Evolutionary conservation across 2,113 vertebrate genomes (phyloP).

Genomic region (Gymnorhina tibicen): DNA sequence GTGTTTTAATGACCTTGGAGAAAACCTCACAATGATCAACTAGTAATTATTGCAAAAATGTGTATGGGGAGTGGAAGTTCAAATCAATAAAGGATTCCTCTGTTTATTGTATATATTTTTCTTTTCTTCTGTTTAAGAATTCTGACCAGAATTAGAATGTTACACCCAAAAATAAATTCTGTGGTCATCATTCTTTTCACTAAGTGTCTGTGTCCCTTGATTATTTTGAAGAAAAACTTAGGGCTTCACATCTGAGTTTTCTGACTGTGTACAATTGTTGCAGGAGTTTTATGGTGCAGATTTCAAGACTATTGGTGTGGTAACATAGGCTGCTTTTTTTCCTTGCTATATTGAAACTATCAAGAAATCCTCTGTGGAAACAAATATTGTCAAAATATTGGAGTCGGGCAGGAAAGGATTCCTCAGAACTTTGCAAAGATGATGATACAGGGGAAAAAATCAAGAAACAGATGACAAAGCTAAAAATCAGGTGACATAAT

Average conservation of each 20-base stretch:
- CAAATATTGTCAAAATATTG: constrained; percentile 34
- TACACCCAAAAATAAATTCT: background rate
- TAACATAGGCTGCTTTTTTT: background rate
- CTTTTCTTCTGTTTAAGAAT: background rate
- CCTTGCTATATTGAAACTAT: background rate
- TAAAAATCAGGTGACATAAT: background rate
- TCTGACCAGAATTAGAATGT: background rate
- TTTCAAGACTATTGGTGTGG: background rate
- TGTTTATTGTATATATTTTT: background rate
- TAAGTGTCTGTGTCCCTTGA: background rate
- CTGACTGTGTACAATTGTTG: background rate
- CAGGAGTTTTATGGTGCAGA: background rate
- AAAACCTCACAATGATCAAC: background rate
- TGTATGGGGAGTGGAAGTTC: background rate
- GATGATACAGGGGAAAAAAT: background rate
- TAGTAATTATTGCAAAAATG: background rate
- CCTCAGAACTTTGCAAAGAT: background rate
- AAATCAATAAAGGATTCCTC: background rate
- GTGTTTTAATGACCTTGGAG: background rate
- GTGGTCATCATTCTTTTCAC: background rate
- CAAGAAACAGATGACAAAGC: background rate
- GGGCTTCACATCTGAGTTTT: background rate
- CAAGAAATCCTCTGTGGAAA: background rate
- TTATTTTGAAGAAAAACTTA: background rate
- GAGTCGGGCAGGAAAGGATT: background rate